A percentile compares a stretch with the other conserved stretches of the same genome.
phyloP scores from a whole-genome alignment of 2,113 vertebrate species.

The Lepus timidus region DNA sequence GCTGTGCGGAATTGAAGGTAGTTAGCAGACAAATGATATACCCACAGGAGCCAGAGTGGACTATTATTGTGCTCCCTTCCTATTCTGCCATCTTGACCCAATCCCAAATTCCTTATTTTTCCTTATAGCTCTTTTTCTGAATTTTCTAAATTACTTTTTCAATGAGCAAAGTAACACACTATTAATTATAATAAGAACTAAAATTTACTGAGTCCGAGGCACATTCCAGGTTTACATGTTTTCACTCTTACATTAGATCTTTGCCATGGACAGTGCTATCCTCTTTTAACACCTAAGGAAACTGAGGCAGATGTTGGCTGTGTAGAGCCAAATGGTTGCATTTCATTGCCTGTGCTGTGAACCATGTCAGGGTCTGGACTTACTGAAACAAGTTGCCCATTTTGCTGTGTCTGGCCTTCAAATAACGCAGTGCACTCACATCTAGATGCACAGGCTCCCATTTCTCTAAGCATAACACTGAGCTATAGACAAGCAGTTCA shows the following conservation, averaged over 20 bases:
- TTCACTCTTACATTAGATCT: neutral
- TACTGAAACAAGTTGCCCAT: too few relatives aligned
- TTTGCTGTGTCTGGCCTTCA: neutral
- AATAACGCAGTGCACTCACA: neutral
- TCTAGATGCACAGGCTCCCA: neutral
- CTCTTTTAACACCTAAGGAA: neutral
- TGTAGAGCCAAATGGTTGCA: neutral
- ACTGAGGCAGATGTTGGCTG: neutral
- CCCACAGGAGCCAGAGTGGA: too few relatives aligned
- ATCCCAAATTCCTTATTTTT: neutral
- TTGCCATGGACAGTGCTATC: too few relatives aligned
- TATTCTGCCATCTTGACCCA: too few relatives aligned
- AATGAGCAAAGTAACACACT: neutral
- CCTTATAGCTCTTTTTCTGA: neutral
- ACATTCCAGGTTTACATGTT: neutral
- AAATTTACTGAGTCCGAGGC: neutral
- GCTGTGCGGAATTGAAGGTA: too few relatives aligned
- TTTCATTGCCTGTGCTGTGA: neutral
- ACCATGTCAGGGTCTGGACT: neutral
- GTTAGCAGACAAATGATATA: too few relatives aligned
- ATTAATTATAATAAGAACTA: neutral
- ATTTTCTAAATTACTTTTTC: conserved; percentile 2
- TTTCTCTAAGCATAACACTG: conserved; percentile 6
- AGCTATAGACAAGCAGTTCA: neutral
- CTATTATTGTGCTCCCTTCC: too few relatives aligned